These are phyloP conservation scores for Iguana delicatissima DNA, from an alignment of 2,797 vertebrate species.

Conservation along the genomic window DNA sequence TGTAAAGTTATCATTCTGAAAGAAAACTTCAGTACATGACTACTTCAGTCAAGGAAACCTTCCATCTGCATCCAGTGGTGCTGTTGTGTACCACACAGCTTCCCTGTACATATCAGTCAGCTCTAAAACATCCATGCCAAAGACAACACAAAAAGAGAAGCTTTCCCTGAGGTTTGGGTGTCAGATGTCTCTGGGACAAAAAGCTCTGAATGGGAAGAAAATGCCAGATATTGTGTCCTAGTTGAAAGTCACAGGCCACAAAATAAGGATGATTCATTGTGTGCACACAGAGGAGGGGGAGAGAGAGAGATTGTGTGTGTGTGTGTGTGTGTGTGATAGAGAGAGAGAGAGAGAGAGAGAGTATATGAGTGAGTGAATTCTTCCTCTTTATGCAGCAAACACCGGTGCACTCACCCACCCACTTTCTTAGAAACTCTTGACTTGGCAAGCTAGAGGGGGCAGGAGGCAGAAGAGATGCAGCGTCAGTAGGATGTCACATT, in stretches of 20 bases:
- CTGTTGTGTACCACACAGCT: background rate
- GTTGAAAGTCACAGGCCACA: background rate
- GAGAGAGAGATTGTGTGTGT: background rate
- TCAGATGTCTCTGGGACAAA: background rate
- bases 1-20: background rate
- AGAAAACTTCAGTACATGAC: background rate
- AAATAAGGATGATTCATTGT: conserved; percentile 17
- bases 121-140: background rate
- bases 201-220: background rate
- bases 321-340: background rate
- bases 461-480: background rate
- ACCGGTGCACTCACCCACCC: background rate
- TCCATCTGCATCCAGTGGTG: background rate
- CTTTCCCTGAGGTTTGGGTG: background rate
- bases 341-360: background rate
- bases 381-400: background rate
- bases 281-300: background rate
- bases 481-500: background rate
- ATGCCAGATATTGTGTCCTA: background rate
- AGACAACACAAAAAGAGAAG: background rate
- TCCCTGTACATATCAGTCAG: background rate
- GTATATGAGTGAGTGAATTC: background rate
- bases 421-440: background rate
- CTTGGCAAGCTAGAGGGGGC: background rate
- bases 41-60: background rate